These are phyloP conservation scores for Tiphia femorata DNA, from an alignment of 2,888 invertebrate species.

Conservation along the genomic window DNA sequence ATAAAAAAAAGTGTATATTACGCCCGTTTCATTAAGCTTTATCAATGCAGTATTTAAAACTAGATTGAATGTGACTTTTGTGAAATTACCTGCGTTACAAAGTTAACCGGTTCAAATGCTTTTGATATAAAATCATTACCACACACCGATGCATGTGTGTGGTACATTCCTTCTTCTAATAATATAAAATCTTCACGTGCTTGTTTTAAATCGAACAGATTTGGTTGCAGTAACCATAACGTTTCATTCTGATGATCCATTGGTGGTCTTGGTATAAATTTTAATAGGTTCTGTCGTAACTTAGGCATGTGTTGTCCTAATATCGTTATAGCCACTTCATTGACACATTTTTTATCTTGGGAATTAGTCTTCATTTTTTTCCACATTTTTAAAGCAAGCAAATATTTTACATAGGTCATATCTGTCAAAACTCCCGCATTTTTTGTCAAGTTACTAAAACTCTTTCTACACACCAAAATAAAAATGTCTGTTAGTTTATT, in stretches of 20 bases:
- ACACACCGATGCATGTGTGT: neutral
- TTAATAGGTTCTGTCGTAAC: constrained; percentile 38
- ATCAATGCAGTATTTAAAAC: too few species aligned
- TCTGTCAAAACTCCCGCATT: constrained; percentile 37
- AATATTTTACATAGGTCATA: constrained; percentile 55
- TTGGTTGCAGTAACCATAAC: constrained; percentile 52
- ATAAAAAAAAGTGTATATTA: too few species aligned
- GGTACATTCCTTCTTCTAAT: constrained; percentile 41
- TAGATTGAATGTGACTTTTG: too few species aligned
- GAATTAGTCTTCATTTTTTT: constrained; percentile 48
- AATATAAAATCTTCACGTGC: constrained; percentile 49
- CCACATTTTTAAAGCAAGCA: constrained; percentile 60
- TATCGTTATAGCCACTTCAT: constrained; percentile 49
- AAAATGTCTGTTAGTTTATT: too few species aligned
- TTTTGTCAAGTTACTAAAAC: constrained; percentile 41
- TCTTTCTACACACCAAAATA: constrained; percentile 43
- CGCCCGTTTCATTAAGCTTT: too few species aligned
- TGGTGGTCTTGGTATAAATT: constrained; percentile 49
- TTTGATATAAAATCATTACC: constrained; percentile 11
- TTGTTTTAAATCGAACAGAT: constrained; percentile 50
- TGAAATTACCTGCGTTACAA: constrained; percentile 25
- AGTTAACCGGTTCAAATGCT: neutral
- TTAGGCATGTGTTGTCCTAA: constrained; percentile 51
- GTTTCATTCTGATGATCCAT: constrained; percentile 44
- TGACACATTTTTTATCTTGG: constrained; percentile 46